These are phyloP conservation scores for Lamellibrachia luymesi DNA, from an alignment of 1,140 invertebrate genomes.

Conservation along the genomic window DNA sequence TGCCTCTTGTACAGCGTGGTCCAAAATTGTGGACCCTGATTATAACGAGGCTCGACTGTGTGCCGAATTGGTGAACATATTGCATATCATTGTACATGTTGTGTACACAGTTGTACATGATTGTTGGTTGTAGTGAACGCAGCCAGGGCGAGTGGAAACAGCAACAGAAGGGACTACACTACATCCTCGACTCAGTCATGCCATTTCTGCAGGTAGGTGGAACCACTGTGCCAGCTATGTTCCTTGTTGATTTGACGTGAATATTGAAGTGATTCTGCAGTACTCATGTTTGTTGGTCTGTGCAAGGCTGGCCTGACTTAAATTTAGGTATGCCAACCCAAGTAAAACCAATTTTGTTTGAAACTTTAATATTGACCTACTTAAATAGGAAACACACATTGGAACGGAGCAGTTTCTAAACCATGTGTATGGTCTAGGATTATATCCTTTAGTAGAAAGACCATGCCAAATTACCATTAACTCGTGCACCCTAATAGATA, in stretches of 20 bases:
- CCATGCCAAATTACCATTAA: too few relatives aligned
- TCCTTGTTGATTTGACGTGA: neutral
- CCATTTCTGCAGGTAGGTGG: slow-evolving; percentile 45
- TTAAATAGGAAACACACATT: too few relatives aligned
- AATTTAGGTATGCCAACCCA: too few relatives aligned
- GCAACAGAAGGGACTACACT: slow-evolving; percentile 41
- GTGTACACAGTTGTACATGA: neutral
- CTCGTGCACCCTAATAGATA: too few relatives aligned
- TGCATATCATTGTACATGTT: neutral
- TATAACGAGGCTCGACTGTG: neutral
- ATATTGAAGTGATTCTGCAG: too few relatives aligned
- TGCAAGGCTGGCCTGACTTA: neutral
- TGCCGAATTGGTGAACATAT: neutral
- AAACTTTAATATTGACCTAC: too few relatives aligned
- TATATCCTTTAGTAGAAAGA: too few relatives aligned
- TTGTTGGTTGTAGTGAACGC: slow-evolving; percentile 37
- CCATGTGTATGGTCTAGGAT: too few relatives aligned
- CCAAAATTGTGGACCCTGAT: too few relatives aligned
- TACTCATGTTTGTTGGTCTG: neutral
- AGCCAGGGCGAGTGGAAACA: slow-evolving; percentile 30
- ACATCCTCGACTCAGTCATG: slow-evolving; percentile 50
- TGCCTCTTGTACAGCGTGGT: too few relatives aligned
- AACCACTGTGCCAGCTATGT: neutral
- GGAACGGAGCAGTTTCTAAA: too few relatives aligned
- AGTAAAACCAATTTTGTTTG: too few relatives aligned